phyloP scores from a whole-genome alignment of 92 coral and sea anemone genomes.

The Galaxea fascicularis region DNA sequence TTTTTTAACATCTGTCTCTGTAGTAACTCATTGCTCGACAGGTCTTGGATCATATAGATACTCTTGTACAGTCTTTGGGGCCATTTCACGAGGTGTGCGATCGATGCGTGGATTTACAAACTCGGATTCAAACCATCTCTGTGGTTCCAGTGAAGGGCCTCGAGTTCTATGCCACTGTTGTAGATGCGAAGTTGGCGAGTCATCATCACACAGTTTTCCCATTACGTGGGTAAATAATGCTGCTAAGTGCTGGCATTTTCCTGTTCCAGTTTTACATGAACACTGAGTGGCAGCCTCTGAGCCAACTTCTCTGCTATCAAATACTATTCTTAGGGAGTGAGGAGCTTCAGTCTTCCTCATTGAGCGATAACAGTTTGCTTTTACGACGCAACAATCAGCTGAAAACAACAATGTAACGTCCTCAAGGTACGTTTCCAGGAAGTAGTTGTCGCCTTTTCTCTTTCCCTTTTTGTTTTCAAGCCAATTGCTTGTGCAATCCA shows the following conservation, averaged over 20 bases:
- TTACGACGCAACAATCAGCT: constrained; percentile 2
- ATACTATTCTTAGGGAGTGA: constrained; percentile 24
- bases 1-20: constrained; percentile 18
- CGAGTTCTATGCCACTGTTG: constrained; percentile 46
- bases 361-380: constrained; percentile 6
- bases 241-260: constrained; percentile 38
- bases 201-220: constrained; percentile 33
- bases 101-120: constrained; percentile 39
- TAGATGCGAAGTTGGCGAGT: constrained; percentile 40
- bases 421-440: constrained; percentile 9
- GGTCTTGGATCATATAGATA: constrained; percentile 54
- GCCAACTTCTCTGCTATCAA: constrained; percentile 12
- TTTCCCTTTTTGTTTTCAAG: constrained; percentile 28
- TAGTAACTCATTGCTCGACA: constrained; percentile 8
- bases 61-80: constrained; percentile 41
- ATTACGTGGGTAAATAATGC: constrained; percentile 30
- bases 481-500: constrained; percentile 17
- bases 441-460: constrained; percentile 32
- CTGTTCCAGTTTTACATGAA: constrained; percentile 44
- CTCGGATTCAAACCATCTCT: constrained; percentile 50
- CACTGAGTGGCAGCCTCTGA: constrained; percentile 14
- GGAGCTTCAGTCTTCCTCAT: constrained; percentile 8
- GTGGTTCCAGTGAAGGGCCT: constrained; percentile 37
- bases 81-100: constrained; percentile 19
- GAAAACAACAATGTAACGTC: constrained; percentile 5